These are phyloP conservation scores for Poeciliopsis retropinna DNA, from an alignment of 2,113 vertebrate genomes.

Conservation along the genomic window DNA sequence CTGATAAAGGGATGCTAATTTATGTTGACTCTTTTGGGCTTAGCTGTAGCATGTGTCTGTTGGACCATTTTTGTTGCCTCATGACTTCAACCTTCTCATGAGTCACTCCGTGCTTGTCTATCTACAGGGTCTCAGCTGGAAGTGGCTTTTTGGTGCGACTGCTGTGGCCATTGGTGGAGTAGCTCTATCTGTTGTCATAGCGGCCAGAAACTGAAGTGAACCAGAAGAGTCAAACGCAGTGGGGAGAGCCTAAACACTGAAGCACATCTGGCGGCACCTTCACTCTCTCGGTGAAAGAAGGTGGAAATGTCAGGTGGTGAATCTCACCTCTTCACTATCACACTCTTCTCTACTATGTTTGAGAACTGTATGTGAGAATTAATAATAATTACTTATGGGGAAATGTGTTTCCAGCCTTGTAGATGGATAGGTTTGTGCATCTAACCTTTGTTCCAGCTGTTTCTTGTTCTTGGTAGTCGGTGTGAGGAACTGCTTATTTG, in stretches of 20 bases:
- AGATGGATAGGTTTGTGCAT: slow-evolving; percentile 41
- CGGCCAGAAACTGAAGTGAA: slow-evolving; percentile 89
- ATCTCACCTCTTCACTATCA: slow-evolving; percentile 38
- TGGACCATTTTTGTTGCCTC: not conserved
- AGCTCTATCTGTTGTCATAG: slow-evolving; percentile 94
- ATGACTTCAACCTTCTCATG: slow-evolving; percentile 1
- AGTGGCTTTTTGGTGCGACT: slow-evolving; percentile 96
- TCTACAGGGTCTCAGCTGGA: slow-evolving; percentile 87
- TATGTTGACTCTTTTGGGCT: no score
- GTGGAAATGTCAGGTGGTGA: slow-evolving; percentile 28
- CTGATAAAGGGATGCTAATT: no score
- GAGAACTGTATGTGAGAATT: slow-evolving; percentile 57
- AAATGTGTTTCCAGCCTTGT: slow-evolving; percentile 34
- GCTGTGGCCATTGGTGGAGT: slow-evolving; percentile 94
- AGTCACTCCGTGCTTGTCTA: not conserved
- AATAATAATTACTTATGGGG: slow-evolving; percentile 39
- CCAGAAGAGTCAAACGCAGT: slow-evolving; percentile 22
- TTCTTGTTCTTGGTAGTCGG: slow-evolving; percentile 23
- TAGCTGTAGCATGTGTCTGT: not conserved
- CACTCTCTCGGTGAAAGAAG: slow-evolving; percentile 22
- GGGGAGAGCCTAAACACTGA: slow-evolving; percentile 38
- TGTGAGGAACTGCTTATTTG: slow-evolving; percentile 18
- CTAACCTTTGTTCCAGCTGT: slow-evolving; percentile 50
- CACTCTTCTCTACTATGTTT: slow-evolving; percentile 66
- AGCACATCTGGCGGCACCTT: slow-evolving; percentile 48